Evolutionary conservation across 2,113 vertebrate species (phyloP).

Genomic region (Corythaeola cristata): DNA sequence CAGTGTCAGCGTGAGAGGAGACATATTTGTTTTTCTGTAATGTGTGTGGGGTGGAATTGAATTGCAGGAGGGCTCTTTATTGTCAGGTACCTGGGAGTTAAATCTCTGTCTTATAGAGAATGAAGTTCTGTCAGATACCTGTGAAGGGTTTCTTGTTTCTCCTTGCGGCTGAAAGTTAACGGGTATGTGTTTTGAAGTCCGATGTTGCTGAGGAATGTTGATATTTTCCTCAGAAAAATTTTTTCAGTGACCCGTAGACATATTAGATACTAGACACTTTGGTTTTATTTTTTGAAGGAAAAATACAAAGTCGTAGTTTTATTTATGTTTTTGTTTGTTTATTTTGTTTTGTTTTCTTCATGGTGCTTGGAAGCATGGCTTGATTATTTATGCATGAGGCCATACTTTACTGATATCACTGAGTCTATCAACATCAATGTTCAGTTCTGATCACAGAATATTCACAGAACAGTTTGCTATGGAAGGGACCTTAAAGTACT

Average conservation of each 20-base stretch:
- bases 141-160: background rate
- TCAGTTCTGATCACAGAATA: background rate
- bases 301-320: background rate
- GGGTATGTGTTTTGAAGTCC: background rate
- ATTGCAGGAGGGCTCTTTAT: background rate
- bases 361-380: background rate
- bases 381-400: background rate
- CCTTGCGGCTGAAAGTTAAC: background rate
- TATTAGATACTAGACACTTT: background rate
- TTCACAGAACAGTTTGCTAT: too few species aligned
- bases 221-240: background rate
- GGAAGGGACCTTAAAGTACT: too few species aligned
- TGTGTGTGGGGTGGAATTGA: background rate
- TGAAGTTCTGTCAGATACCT: background rate
- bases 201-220: background rate
- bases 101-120: background rate
- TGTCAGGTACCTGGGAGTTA: background rate
- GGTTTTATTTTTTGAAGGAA: background rate
- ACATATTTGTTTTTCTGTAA: background rate
- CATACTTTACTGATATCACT: background rate
- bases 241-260: background rate
- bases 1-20: background rate
- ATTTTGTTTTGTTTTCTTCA: background rate
- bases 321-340: background rate
- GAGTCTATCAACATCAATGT: background rate